Base-by-base conservation (phyloP, 2,888 invertebrate genomes). In the Eristalis arbustorum region DNA sequence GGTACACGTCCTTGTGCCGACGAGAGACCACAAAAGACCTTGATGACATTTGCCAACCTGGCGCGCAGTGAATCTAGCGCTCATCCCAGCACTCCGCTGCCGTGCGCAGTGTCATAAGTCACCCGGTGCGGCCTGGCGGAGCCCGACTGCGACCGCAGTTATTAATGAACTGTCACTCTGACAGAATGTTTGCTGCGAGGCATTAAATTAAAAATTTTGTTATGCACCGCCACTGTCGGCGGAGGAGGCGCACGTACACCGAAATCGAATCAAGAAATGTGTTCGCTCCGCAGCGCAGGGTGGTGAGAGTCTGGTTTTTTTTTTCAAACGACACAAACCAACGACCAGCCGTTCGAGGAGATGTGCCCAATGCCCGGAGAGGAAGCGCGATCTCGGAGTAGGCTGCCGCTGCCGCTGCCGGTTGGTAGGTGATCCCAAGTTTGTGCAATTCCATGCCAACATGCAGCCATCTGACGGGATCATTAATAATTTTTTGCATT, bases 91-190 rank as follows among this genome's bases (percentile, higher is more conserved):
- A 77, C 81, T 81, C 72, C 72, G 72, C 73, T 81, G 68, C 5
- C 31, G 31, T 6, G 74, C 66, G 73, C 81, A 77, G 81, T 85
- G 85, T 81, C 85, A 85, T 85, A 85, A 82, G 82, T 85, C 82
- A 82, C 82, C 77, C 42, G 69, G 69, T 76, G 80, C 81, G 49
- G 85, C 42, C 73, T 18, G 63, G 68, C 37, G 22, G 56, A 37
- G 63, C 25, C 25, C 3, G 25, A 25, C 25, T 25, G 25, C 59
- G 59, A 10, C 31, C 71, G 73, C 22, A 25, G 77, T 85, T 85
- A 85, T 85, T 85, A 85, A 85, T 85, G 85, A 85, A 85, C 85
- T 85, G 85, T 82, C 85, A 85, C 66, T 42, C 73, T 78, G 85
- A 85, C 85, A 82, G 85, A 85, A 85, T 85, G 82, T 82, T 85